phyloP scores from a whole-genome alignment of 2,888 invertebrate genomes.

The Tetranychus piercei region DNA sequence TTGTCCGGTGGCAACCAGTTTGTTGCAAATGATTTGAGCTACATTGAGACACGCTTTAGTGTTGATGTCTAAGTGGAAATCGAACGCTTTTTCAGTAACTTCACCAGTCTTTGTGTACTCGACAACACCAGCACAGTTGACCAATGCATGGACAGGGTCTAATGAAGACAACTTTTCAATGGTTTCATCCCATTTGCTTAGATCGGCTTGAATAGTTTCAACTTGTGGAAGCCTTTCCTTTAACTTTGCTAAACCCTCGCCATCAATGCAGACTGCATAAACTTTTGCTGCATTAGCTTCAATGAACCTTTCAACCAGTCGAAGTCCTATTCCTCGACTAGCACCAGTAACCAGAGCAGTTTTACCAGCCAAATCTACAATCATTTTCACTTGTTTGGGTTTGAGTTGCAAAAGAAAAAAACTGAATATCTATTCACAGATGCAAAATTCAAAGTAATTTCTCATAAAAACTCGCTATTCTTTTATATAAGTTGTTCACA shows the following conservation, averaged over 20 bases:
- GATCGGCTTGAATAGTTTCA: not conserved
- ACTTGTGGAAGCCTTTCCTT: not conserved
- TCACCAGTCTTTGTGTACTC: not conserved
- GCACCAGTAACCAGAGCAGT: conserved; percentile 70
- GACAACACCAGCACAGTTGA: conserved; percentile 2
- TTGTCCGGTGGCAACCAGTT: conserved; percentile 49
- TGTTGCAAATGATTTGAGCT: conserved; percentile 57
- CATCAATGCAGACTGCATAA: not conserved
- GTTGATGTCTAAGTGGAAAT: conserved; percentile 44
- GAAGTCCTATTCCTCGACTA: conserved; percentile 47
- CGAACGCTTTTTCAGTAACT: not conserved
- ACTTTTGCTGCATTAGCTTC: not conserved
- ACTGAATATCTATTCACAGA: too few species aligned
- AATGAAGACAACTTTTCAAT: not conserved
- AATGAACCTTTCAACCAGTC: not conserved
- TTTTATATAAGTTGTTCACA: too few species aligned
- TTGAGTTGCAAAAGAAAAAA: too few species aligned
- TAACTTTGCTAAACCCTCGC: not conserved
- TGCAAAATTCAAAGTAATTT: too few species aligned
- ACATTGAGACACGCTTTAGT: conserved; percentile 66
- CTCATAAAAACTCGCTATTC: too few species aligned
- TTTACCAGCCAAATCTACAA: conserved; percentile 52
- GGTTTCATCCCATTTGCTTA: conserved; percentile 3
- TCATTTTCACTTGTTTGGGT: conserved; percentile 36
- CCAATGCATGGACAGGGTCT: not conserved